A percentile compares a stretch with the other conserved stretches of the same genome.
phyloP scores from a whole-genome alignment of 2,888 invertebrate species.

The Nudaria mundana region DNA sequence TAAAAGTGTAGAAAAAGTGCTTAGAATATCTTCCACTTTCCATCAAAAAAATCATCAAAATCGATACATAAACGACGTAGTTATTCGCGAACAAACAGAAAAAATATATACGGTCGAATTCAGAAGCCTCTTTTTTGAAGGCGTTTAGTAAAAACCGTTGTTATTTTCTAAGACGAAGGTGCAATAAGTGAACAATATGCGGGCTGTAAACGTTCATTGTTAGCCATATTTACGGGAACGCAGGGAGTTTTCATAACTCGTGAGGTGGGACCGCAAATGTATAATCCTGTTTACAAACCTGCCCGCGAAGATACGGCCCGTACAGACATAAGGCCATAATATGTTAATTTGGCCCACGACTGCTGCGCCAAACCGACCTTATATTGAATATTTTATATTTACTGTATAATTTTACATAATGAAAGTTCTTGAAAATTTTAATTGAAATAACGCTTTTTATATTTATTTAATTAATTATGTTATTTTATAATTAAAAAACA shows the following conservation, averaged over 20 bases:
- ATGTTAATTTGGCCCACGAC: constrained; percentile 58
- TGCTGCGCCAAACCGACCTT: constrained; percentile 45
- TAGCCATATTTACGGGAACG: constrained; percentile 24
- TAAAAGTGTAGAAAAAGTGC: too few species aligned
- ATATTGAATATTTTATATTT: constrained; percentile 64
- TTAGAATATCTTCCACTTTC: too few species aligned
- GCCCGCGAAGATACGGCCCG: constrained; percentile 35
- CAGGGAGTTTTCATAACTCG: constrained; percentile 43
- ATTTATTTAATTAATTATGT: neutral
- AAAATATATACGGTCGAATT: too few species aligned
- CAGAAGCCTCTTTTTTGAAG: too few species aligned
- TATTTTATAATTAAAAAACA: neutral
- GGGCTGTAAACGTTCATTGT: constrained; percentile 34
- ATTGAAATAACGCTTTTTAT: constrained; percentile 6
- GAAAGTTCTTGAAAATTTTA: constrained; percentile 37
- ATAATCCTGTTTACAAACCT: constrained; percentile 55
- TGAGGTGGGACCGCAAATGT: constrained; percentile 37
- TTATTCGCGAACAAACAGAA: too few species aligned
- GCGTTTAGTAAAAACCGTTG: neutral
- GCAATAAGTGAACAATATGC: constrained; percentile 22
- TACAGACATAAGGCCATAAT: constrained; percentile 52
- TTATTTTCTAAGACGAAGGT: constrained; percentile 4
- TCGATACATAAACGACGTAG: neutral
- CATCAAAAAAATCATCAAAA: too few species aligned
- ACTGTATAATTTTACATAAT: constrained; percentile 58